Conservation (phyloP, 2,113 vertebrate genomes). For the Hyla sarda region DNA sequence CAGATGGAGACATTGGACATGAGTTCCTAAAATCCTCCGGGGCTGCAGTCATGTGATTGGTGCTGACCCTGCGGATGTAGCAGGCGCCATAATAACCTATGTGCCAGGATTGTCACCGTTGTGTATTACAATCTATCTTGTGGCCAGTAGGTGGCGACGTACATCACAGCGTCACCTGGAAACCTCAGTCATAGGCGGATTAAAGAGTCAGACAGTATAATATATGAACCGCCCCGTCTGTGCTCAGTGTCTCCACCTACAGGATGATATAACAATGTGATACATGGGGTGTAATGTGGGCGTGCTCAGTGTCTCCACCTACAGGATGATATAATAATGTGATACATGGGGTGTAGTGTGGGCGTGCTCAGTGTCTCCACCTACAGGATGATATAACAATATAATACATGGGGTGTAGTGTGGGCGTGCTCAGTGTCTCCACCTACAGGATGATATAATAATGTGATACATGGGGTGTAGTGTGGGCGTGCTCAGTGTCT, state of each 20-base stretch:
- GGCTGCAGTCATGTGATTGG: background rate
- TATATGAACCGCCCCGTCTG: background rate
- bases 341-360: background rate
- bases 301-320: constrained; percentile 62
- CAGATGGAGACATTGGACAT: background rate
- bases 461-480: background rate
- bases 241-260: too few species aligned
- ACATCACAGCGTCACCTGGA: background rate
- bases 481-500: background rate
- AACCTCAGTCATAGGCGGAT: background rate
- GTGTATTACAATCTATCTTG: too few species aligned
- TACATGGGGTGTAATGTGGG: background rate
- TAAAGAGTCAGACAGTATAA: background rate
- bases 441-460: constrained; percentile 74
- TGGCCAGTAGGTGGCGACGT: background rate
- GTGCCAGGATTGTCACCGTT: too few species aligned
- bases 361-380: constrained; percentile 53
- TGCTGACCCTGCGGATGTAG: background rate
- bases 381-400: constrained; percentile 72
- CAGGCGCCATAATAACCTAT: too few species aligned
- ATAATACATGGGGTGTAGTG: background rate
- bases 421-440: background rate
- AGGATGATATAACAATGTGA: background rate
- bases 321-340: constrained; percentile 69
- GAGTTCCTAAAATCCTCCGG: background rate